Conservation (phyloP, 2,113 vertebrate species). For the Scomber japonicus region DNA sequence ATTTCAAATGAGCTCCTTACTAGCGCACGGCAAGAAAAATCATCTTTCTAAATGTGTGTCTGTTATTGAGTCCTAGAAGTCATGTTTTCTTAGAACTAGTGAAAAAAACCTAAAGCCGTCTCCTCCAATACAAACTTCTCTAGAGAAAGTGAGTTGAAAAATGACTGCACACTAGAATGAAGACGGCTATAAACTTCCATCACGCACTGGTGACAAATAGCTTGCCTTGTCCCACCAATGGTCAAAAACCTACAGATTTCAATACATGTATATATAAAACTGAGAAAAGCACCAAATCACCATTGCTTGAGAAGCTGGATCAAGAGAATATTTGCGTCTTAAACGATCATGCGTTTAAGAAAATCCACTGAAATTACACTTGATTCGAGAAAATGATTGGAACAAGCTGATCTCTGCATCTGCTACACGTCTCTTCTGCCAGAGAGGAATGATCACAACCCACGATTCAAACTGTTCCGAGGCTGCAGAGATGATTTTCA, state of each 20-base stretch:
- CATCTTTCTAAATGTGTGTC: not conserved
- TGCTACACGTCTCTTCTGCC: slow-evolving; percentile 13
- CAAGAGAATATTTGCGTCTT: not conserved
- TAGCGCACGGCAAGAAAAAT: not conserved
- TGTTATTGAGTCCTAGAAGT: not conserved
- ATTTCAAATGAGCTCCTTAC: slow-evolving; percentile 7
- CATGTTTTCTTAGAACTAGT: not conserved
- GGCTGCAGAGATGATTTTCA: slow-evolving; percentile 48
- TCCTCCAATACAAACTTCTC: no score
- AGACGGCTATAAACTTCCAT: no score
- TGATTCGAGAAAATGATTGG: not conserved
- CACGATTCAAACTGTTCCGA: slow-evolving; percentile 25
- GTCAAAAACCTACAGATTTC: not conserved
- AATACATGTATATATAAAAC: not conserved
- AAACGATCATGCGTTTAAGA: not conserved
- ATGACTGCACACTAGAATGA: no score
- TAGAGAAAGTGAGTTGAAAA: no score
- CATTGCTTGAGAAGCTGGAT: not conserved
- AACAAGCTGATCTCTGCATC: slow-evolving; percentile 2
- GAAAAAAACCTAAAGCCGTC: not conserved
- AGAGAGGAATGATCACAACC: slow-evolving; percentile 23
- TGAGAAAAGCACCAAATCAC: not conserved
- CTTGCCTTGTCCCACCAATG: not conserved
- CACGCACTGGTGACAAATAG: no score
- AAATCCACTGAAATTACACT: not conserved